Evolutionary conservation across 2,888 invertebrate genomes (phyloP).

Genomic region (Chelonus formosanus): DNA sequence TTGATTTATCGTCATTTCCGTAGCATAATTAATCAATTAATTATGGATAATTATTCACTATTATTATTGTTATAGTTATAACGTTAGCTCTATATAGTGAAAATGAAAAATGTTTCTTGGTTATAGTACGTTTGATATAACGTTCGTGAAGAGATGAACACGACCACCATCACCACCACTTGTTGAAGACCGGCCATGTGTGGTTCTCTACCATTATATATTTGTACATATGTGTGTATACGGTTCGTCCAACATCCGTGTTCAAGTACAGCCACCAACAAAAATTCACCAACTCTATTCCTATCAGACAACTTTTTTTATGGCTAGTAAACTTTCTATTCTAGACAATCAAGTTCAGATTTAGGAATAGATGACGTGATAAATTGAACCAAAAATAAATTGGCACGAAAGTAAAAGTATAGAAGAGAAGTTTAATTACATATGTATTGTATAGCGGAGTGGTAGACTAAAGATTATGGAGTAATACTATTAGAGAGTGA

Average conservation of each 20-base stretch:
- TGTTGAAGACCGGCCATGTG: constrained; percentile 59
- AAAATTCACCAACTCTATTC: constrained; percentile 34
- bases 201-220: constrained; percentile 39
- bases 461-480: too few species aligned
- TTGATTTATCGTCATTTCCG: too few species aligned
- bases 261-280: constrained; percentile 43
- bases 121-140: constrained; percentile 10
- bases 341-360: not conserved
- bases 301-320: too few species aligned
- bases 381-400: not conserved
- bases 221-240: constrained; percentile 6
- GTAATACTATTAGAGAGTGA: too few species aligned
- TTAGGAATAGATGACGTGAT: not conserved
- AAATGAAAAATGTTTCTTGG: constrained; percentile 4
- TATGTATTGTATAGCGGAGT: too few species aligned
- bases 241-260: constrained; percentile 34
- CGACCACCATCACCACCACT: constrained; percentile 48
- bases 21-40: too few species aligned
- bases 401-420: constrained; percentile 8
- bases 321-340: not conserved
- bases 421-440: not conserved
- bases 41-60: too few species aligned
- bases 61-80: too few species aligned
- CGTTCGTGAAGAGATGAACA: constrained; percentile 13
- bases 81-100: too few species aligned